These are phyloP conservation scores for Troglohyphantes excavatus DNA, from an alignment of 2,888 invertebrate genomes.

Conservation along the genomic window DNA sequence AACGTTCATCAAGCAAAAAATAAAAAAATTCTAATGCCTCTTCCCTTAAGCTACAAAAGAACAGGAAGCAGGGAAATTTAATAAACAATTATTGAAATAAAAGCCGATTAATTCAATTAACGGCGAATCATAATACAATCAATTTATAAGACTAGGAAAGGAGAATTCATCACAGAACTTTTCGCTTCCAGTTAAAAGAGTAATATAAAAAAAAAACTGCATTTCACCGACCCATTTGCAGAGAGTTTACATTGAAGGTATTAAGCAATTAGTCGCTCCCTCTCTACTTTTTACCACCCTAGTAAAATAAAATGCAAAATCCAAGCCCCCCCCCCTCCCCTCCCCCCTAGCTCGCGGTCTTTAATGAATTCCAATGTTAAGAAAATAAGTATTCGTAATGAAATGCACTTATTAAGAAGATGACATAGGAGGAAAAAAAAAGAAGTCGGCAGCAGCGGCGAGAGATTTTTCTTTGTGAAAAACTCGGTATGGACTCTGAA, in stretches of 20 bases:
- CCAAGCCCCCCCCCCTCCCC: too few species aligned
- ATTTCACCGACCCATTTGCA: conserved; percentile 13
- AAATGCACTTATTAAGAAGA: conserved; percentile 72
- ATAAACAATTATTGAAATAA: conserved; percentile 58
- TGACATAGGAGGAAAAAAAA: conserved; percentile 32
- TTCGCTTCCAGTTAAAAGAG: conserved; percentile 12
- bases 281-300: conserved; percentile 5
- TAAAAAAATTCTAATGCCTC: neutral
- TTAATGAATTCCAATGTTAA: conserved; percentile 72
- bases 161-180: conserved; percentile 46
- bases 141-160: neutral
- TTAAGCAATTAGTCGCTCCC: conserved; percentile 55
- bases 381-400: conserved; percentile 70
- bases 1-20: neutral
- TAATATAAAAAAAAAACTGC: conserved; percentile 19
- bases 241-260: conserved; percentile 63
- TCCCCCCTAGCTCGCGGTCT: conserved; percentile 34
- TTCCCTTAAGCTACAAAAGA: neutral
- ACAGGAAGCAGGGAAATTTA: conserved; percentile 34
- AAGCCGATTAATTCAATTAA: conserved; percentile 48
- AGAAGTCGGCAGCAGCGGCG: conserved; percentile 1
- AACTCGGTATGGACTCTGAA: conserved; percentile 44
- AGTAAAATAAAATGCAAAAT: conserved; percentile 39
- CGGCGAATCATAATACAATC: conserved; percentile 45
- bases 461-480: conserved; percentile 54